A percentile compares a stretch with the other conserved stretches of the same genome.
phyloP scores from a whole-genome alignment of 92 coral and sea anemone species.

The Umimayanthus kanabou region DNA sequence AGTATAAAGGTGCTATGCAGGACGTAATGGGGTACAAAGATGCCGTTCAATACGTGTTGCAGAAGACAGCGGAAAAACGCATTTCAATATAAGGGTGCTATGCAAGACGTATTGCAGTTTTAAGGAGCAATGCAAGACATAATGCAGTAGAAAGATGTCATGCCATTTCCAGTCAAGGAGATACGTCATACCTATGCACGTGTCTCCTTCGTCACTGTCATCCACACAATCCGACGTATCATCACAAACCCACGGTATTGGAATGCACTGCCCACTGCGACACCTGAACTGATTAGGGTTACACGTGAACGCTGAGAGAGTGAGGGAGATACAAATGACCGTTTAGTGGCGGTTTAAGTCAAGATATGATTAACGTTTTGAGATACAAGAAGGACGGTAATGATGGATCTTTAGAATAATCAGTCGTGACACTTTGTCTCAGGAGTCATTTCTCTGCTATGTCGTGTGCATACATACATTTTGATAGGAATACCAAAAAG shows the following conservation, averaged over 20 bases:
- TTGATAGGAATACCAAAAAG: neutral
- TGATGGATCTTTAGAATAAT: neutral
- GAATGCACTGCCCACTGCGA: constrained; percentile 24
- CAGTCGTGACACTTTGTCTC: no score
- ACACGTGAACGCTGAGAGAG: constrained; percentile 37
- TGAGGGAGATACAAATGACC: neutral
- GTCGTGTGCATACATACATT: neutral
- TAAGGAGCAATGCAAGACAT: neutral
- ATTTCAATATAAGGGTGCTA: no score
- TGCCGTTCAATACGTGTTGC: no score
- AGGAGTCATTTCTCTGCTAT: no score
- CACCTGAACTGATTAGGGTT: constrained; percentile 39
- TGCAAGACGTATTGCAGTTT: no score
- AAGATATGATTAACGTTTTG: neutral
- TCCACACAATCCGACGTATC: constrained; percentile 26
- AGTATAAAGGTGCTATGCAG: neutral
- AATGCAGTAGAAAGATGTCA: neutral
- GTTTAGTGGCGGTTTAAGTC: neutral
- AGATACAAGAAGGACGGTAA: neutral
- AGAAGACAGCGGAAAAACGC: neutral
- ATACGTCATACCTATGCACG: constrained; percentile 31
- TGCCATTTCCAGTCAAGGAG: neutral
- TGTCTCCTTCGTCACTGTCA: constrained; percentile 39
- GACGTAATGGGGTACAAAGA: no score
- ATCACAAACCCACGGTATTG: constrained; percentile 32